A percentile compares a stretch with the other conserved stretches of the same genome.
phyloP scores from a whole-genome alignment of 2,888 invertebrate species.

The Abrostola triplasia region DNA sequence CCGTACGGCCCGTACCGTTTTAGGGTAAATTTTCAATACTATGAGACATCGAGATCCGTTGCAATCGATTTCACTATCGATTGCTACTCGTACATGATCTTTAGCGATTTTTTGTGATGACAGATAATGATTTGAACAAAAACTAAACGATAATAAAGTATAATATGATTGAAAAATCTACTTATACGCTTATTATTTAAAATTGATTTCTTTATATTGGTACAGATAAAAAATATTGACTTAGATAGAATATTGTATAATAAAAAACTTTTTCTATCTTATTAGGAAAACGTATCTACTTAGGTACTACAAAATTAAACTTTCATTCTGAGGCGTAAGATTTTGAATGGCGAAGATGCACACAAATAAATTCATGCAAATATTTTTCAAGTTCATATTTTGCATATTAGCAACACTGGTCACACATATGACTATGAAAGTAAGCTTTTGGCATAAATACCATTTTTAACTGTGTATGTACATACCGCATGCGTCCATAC shows the following conservation, averaged over 20 bases:
- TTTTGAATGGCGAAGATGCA: conserved; percentile 15
- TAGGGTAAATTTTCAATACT: conserved; percentile 63
- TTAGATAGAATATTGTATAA: background rate
- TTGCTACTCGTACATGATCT: conserved; percentile 23
- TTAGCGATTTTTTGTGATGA: conserved; percentile 28
- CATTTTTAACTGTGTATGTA: too few species aligned
- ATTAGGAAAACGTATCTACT: conserved; percentile 13
- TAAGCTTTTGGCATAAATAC: conserved; percentile 39
- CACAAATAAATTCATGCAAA: background rate
- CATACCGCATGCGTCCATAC: too few species aligned
- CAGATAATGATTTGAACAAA: conserved; percentile 16
- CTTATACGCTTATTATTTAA: conserved; percentile 14
- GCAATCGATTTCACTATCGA: conserved; percentile 57
- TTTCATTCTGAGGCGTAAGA: conserved; percentile 20
- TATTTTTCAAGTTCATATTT: conserved; percentile 39
- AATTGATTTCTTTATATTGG: conserved; percentile 33
- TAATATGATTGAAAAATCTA: conserved; percentile 11
- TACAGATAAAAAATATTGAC: conserved; percentile 11
- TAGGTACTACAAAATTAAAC: conserved; percentile 4
- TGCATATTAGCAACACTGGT: conserved; percentile 57
- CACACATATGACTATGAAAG: conserved; percentile 54
- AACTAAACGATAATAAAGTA: conserved; percentile 10
- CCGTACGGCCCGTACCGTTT: conserved; percentile 54
- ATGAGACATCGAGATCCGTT: conserved; percentile 43
- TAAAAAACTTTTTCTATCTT: background rate